Conservation (phyloP, 2,113 vertebrate species). For the Leucoraja erinaceus region DNA sequence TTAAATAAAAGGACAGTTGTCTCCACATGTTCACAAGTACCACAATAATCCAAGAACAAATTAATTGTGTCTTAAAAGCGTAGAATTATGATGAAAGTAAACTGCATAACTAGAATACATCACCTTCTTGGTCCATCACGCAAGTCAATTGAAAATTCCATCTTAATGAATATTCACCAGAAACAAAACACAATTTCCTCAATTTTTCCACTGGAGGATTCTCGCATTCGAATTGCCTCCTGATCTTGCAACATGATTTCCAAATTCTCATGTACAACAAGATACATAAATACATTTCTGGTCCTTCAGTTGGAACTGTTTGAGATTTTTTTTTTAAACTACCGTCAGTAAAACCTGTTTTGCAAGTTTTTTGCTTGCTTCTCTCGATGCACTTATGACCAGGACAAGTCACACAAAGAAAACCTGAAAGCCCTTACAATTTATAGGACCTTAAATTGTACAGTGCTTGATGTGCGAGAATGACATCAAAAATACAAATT, state of each 20-base stretch:
- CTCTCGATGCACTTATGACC: neutral
- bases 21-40: neutral
- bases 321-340: neutral
- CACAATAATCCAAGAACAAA: neutral
- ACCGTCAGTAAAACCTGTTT: neutral
- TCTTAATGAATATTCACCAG: neutral
- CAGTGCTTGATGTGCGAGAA: neutral
- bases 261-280: neutral
- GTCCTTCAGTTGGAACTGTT: neutral
- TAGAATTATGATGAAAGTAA: neutral
- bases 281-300: neutral
- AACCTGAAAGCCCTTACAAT: neutral
- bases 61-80: neutral
- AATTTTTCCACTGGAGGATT: neutral
- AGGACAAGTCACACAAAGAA: neutral
- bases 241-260: neutral
- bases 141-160: neutral
- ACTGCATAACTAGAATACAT: neutral
- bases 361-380: neutral
- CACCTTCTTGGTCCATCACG: neutral
- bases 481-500: neutral
- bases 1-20: neutral
- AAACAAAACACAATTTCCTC: neutral
- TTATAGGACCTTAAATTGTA: neutral
- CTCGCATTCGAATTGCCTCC: neutral